A percentile compares a stretch with the other conserved stretches of the same genome.
phyloP scores from a whole-genome alignment of 1,140 invertebrate genomes.

The Apis florea region DNA sequence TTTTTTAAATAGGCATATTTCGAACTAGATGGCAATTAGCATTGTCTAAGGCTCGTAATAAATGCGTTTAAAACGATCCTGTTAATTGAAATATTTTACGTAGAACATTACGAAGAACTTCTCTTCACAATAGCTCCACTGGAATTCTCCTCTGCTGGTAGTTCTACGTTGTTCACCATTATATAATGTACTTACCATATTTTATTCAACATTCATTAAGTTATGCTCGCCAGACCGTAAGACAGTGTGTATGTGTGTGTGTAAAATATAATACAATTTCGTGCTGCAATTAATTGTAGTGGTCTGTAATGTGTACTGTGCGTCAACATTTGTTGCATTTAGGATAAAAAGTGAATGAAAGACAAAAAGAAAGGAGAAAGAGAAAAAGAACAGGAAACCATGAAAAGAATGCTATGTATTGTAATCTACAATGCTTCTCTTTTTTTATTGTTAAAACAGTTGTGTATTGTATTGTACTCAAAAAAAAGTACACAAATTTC shows the following conservation, averaged over 20 bases:
- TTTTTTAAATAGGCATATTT: background rate
- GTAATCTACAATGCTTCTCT: background rate
- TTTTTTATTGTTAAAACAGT: background rate
- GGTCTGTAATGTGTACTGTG: background rate
- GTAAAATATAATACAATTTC: conserved; percentile 26
- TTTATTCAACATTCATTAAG: conserved; percentile 19
- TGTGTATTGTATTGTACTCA: no score
- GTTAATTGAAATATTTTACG: conserved; percentile 4
- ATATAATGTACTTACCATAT: background rate
- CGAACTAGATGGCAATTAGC: background rate
- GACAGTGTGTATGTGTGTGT: background rate
- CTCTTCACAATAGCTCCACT: no score
- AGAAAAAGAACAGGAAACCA: background rate
- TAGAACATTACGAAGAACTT: background rate
- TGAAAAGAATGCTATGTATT: background rate
- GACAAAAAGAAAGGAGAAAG: background rate
- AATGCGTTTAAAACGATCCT: background rate
- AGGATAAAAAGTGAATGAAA: background rate
- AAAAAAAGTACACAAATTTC: background rate
- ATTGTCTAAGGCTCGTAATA: no score
- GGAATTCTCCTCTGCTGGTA: background rate
- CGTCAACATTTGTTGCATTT: background rate
- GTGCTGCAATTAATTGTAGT: conserved; percentile 26
- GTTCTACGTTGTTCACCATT: background rate
- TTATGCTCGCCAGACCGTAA: conserved; percentile 23